These are phyloP conservation scores for Aphidius gifuensis DNA, from an alignment of 1,140 invertebrate genomes.

Conservation along the genomic window DNA sequence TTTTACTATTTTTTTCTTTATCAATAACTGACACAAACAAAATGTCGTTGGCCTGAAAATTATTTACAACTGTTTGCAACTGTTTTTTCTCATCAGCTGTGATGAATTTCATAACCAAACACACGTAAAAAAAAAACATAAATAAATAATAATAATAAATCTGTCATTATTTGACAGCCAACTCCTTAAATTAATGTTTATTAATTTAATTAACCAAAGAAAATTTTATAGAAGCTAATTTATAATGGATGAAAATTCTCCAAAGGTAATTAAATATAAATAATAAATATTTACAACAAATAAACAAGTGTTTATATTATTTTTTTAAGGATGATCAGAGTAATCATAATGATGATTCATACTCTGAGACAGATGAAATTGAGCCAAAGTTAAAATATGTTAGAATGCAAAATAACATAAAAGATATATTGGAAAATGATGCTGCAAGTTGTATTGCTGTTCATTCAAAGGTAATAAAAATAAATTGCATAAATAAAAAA, in stretches of 20 bases:
- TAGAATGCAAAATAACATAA: constrained; percentile 82
- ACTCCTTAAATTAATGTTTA: too few relatives aligned
- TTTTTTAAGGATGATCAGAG: constrained; percentile 35
- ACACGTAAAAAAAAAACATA: too few relatives aligned
- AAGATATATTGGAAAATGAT: constrained; percentile 82
- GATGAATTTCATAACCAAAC: too few relatives aligned
- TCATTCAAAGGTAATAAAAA: constrained; percentile 74
- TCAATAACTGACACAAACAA: too few relatives aligned
- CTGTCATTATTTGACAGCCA: too few relatives aligned
- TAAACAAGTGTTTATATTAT: neutral
- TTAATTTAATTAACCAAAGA: neutral
- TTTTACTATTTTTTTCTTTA: too few relatives aligned
- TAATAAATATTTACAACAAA: neutral
- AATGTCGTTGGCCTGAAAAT: too few relatives aligned
- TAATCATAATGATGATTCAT: constrained; percentile 49
- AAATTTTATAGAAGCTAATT: neutral
- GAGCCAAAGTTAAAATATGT: constrained; percentile 93
- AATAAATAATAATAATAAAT: too few relatives aligned
- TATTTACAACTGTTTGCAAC: too few relatives aligned
- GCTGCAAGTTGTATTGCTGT: constrained; percentile 88
- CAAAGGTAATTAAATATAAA: constrained; percentile 25
- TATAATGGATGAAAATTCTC: constrained; percentile 32
- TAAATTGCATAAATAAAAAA: neutral
- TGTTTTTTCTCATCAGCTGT: too few relatives aligned
- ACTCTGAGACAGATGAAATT: constrained; percentile 64